Conservation (phyloP, 2,113 vertebrate genomes). For the Hemiprocne comata region DNA sequence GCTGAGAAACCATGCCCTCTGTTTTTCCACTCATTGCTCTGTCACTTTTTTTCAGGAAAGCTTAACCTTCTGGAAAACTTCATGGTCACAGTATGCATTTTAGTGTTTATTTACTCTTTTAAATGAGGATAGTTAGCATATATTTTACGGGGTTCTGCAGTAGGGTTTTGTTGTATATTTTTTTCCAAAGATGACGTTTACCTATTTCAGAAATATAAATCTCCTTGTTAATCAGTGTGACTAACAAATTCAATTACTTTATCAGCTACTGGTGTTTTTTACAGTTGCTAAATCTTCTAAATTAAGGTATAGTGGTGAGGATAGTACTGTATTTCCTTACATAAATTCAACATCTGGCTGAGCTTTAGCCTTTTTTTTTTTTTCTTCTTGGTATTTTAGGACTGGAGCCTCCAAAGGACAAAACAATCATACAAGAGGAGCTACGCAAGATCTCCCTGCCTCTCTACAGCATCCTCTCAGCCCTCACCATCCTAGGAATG, state of each 20-base stretch:
- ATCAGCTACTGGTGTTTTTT: not conserved
- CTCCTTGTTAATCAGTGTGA: not conserved
- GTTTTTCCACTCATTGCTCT: not conserved
- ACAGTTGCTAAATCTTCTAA: not conserved
- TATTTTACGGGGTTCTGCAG: not conserved
- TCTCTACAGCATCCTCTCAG: constrained; percentile 97
- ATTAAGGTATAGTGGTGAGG: not conserved
- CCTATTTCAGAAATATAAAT: not conserved
- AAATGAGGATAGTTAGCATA: not conserved
- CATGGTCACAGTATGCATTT: not conserved
- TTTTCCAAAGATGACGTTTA: not conserved
- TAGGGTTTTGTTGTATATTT: not conserved
- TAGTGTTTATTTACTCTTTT: not conserved
- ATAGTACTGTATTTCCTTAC: not conserved
- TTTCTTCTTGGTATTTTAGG: constrained; percentile 75
- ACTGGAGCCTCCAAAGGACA: constrained; percentile 93
- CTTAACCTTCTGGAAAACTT: not conserved
- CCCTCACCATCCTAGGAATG: constrained; percentile 96
- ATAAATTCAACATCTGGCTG: not conserved
- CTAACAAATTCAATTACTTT: not conserved
- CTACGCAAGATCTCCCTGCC: constrained; percentile 96
- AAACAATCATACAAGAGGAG: constrained; percentile 91
- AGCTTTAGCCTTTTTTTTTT: not conserved
- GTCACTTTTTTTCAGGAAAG: not conserved
- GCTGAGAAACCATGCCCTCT: rapidly evolving